Evolutionary conservation across 2,888 invertebrate genomes (phyloP), one percentile per base, ranked within the genome.

Genomic region (Agapostemon virescens): DNA sequence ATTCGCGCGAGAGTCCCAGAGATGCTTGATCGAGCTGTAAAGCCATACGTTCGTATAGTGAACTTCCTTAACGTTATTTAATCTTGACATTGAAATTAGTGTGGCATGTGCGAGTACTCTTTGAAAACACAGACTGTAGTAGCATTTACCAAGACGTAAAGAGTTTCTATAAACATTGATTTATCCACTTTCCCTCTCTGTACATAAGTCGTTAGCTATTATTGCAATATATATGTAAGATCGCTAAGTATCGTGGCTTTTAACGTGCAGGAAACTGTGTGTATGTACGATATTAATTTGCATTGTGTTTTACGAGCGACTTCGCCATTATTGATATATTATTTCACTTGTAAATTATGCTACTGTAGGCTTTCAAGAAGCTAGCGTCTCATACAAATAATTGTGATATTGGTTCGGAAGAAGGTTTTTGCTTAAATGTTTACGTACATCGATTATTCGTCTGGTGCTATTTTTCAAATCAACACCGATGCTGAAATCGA

Each of bases 401-500:
- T 7, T 1, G 15, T 11, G 2, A 0, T 11, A 1, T 42, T 40
- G 13, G 23, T 15, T 52, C 2, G 3, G 17, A 23, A 36, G 7
- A 33, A 36, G 15, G 1, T 20, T 11, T 17, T 20, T 20, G 15
- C 58, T 40, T 13, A 7, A 7, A 9, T 30, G 70, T 20, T 23
- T 36, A 93, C 95, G 95, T 94, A 98, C 98, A 93, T 98, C 97
- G 89, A 98, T 97, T 70, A 97, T 95, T 82, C 97, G 94, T 88
- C 94, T 95, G 0, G 97, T 96, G 55, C 97, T 98, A 92, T 98
- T 98, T 93, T 97, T 98, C 80, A 98, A 95, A 93, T 98, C 98
- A 11, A 97, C 96, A 45, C 96, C 96, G 89, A 98, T 96, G 58
- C 97, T 97, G 92, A 98, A 97, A 92, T 98, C 98, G 55, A 98